Base-by-base conservation (phyloP, 1,140 invertebrate species). In the Epicauta chinensis region DNA sequence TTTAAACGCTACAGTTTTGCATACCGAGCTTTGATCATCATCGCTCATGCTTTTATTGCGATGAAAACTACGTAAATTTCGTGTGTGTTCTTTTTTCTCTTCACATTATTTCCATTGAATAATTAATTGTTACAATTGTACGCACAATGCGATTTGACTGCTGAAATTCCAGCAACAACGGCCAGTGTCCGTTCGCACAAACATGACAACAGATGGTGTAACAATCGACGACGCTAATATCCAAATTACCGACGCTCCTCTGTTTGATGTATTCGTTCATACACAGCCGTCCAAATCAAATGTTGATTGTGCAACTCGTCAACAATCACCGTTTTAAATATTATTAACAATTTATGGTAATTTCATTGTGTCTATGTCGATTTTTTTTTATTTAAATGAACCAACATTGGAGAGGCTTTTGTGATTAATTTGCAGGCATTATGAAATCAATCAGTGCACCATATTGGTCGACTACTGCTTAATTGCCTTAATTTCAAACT, bases 1-100 rank as follows among this genome's bases (percentile, higher is more conserved):
- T 57, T 61, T 56, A 54, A 56, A 53, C 50, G 38, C 23, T 39
- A 39, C 36, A 41, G 29, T 37, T 41, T 47, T 35, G 30, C 36
- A 46, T 16, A 44, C 17, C 23, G 41, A 16, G 38, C 15, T 40
- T 40, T 40, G 38, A 40, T 17, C 10, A 32, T 23, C 23, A 23
- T 23, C 23, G 23, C 7, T 5, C 23, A 23, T n/a, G n/a, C n/a
- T n/a, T n/a, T n/a, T n/a, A n/a, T n/a, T n/a, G n/a, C n/a, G n/a
- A n/a, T n/a, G n/a, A n/a, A n/a, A n/a, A n/a, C n/a, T n/a, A n/a
- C n/a, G n/a, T n/a, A n/a, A n/a, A n/a, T n/a, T n/a, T n/a, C n/a
- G n/a, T n/a, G n/a, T n/a, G n/a, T n/a, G n/a, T n/a, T n/a, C n/a
- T n/a, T n/a, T n/a, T n/a, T n/a, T n/a, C n/a, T n/a, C n/a, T n/a